Base-by-base conservation (phyloP, 2,888 invertebrate species). In the Brenthis daphne region DNA sequence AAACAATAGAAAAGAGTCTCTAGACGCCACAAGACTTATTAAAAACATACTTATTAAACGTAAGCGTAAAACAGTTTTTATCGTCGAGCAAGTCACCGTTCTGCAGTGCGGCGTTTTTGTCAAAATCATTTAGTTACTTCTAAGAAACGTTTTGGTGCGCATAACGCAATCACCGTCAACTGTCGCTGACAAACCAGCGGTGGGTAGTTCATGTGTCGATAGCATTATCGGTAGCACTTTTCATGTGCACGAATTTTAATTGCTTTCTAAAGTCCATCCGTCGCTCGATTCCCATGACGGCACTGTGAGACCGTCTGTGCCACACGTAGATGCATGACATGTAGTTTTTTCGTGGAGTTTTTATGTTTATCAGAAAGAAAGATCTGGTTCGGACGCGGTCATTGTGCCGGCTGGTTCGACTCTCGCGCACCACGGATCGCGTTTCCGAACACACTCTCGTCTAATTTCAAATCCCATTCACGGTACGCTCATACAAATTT, bases 251-350 rank as follows among this genome's bases (percentile, higher is more conserved):
- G 74, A 80, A 89, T 88, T 90, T 89, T 92, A 92, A 92, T 92
- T 92, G 88, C 91, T 90, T 92, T 90, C 89, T 87, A 88, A 88
- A 89, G 84, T 87, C 85, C 85, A 88, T 88, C 88, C 88, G 88
- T 85, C 86, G 85, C 85, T 87, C 85, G 85, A 91, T 91, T 92
- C 92, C 91, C 92, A 92, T 89, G 92, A 88, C 90, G 85, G 87
- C 84, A 85, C 88, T 86, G 88, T 89, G 89, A 91, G 90, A 91
- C 90, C 85, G 90, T 88, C 89, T 86, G 37, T 43, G 87, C 88
- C 91, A 91, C 90, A 91, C 90, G 90, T 90, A 89, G 90, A 89
- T 91, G 90, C 92, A 91, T 92, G 92, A 92, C 92, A 90, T 90
- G 92, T 91, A 88, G 89, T 89, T 92, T 90, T 91, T 89, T 88